These are phyloP conservation scores for Parnassius mnemosyne DNA, from an alignment of 2,888 invertebrate genomes.

Conservation along the genomic window DNA sequence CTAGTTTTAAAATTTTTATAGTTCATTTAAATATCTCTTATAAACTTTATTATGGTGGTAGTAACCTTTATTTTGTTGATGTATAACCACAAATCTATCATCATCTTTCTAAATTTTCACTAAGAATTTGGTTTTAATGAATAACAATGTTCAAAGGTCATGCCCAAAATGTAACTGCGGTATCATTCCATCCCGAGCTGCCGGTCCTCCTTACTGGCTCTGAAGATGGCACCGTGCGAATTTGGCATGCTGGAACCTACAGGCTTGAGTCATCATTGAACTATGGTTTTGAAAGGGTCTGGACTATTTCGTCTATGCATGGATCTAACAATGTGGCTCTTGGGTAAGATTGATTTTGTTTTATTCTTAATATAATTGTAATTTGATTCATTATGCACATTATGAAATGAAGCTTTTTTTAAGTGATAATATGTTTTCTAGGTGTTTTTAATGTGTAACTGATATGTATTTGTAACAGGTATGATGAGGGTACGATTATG, in stretches of 20 bases:
- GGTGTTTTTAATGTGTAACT: too few species aligned
- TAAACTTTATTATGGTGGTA: too few species aligned
- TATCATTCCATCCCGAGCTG: conserved; percentile 98
- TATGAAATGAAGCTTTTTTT: too few species aligned
- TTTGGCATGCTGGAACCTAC: conserved; percentile 99
- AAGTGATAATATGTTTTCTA: too few species aligned
- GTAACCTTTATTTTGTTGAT: too few species aligned
- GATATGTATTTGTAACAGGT: conserved; percentile 60
- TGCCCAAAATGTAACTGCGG: conserved; percentile 96
- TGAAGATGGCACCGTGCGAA: conserved; percentile 97
- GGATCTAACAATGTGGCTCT: conserved; percentile 98
- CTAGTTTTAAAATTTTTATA: too few species aligned
- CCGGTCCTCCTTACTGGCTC: conserved; percentile 98
- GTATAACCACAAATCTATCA: too few species aligned
- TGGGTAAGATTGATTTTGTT: conserved; percentile 76
- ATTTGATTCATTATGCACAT: background rate
- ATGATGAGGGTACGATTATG: conserved; percentile 97
- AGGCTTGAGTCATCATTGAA: conserved; percentile 97
- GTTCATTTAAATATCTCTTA: too few species aligned
- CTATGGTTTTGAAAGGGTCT: conserved; percentile 98
- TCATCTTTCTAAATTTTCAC: too few species aligned
- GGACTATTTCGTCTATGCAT: conserved; percentile 96
- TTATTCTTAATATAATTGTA: background rate
- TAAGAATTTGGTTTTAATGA: background rate
- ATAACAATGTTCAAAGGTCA: conserved; percentile 81